phyloP scores from a whole-genome alignment of 2,888 invertebrate genomes.

The Diplazon laetatorius region DNA sequence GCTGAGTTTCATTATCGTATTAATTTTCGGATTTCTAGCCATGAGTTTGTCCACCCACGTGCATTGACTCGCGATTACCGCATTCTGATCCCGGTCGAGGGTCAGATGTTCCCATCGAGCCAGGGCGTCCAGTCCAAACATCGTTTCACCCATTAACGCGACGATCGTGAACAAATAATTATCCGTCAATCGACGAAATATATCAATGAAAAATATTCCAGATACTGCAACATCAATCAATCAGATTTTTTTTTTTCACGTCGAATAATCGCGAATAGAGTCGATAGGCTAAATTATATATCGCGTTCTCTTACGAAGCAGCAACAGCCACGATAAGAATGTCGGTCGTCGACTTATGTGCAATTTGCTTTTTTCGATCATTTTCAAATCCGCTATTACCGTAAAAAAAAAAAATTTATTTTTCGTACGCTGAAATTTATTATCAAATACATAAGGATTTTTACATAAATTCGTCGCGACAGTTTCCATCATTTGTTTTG shows the following conservation, averaged over 20 bases:
- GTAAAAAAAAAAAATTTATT: conserved; percentile 61
- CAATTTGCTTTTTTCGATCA: conserved; percentile 65
- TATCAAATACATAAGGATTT: not conserved
- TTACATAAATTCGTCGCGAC: too few relatives aligned
- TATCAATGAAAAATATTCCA: conserved; percentile 63
- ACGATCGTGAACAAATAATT: conserved; percentile 64
- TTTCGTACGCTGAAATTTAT: conserved; percentile 45
- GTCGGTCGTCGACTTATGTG: conserved; percentile 69
- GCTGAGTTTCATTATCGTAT: conserved; percentile 65
- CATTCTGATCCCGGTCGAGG: conserved; percentile 69
- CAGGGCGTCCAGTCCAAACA: conserved; percentile 71
- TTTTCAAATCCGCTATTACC: conserved; percentile 63
- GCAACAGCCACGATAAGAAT: conserved; percentile 65
- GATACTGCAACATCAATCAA: conserved; percentile 67
- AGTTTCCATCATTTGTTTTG: too few relatives aligned
- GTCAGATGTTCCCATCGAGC: conserved; percentile 74
- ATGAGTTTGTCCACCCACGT: conserved; percentile 72
- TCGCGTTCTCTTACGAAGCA: conserved; percentile 66
- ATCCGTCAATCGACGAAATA: conserved; percentile 66
- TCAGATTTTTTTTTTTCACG: not conserved
- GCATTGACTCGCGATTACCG: conserved; percentile 66
- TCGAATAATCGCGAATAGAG: not conserved
- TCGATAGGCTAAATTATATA: conserved; percentile 13
- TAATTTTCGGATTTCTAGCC: conserved; percentile 47
- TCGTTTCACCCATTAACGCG: conserved; percentile 69